Conservation (phyloP, 2,888 invertebrate genomes). For the Andrena trimmerana region DNA sequence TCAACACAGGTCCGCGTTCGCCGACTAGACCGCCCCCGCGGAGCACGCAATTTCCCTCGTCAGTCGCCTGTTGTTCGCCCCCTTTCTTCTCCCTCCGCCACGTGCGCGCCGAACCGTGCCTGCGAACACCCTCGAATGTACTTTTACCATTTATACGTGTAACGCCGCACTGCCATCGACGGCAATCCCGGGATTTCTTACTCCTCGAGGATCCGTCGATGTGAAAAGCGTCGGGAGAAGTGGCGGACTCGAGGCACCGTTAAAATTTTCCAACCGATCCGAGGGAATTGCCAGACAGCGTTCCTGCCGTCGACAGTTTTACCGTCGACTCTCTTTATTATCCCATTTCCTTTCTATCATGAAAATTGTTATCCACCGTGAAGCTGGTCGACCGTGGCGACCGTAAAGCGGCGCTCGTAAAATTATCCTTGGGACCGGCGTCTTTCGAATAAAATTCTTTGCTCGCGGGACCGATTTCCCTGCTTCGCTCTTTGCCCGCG, state of each 20-base stretch:
- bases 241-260: neutral
- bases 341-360: constrained; percentile 41
- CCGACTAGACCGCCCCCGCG: constrained; percentile 23
- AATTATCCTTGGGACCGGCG: constrained; percentile 23
- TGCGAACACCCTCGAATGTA: neutral
- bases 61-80: neutral
- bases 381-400: constrained; percentile 4
- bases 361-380: constrained; percentile 26
- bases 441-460: constrained; percentile 31
- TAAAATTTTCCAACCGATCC: constrained; percentile 41
- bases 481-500: neutral
- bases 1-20: constrained; percentile 20
- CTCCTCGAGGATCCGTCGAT: too few relatives aligned
- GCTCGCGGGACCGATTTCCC: neutral
- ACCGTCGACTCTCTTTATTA: constrained; percentile 34
- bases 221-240: neutral
- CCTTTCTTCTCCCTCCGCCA: neutral
- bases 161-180: too few relatives aligned
- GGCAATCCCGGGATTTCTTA: too few relatives aligned
- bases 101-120: neutral
- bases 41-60: constrained; percentile 38
- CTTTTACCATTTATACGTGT: too few relatives aligned
- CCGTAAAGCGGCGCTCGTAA: constrained; percentile 42
- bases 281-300: constrained; percentile 18
- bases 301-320: constrained; percentile 28